Percentiles rank a stretch among this genome's conserved stretches.
These are phyloP conservation scores for Dromiciops gliroides DNA, from an alignment of 2,113 vertebrate species.

Conservation along the genomic window DNA sequence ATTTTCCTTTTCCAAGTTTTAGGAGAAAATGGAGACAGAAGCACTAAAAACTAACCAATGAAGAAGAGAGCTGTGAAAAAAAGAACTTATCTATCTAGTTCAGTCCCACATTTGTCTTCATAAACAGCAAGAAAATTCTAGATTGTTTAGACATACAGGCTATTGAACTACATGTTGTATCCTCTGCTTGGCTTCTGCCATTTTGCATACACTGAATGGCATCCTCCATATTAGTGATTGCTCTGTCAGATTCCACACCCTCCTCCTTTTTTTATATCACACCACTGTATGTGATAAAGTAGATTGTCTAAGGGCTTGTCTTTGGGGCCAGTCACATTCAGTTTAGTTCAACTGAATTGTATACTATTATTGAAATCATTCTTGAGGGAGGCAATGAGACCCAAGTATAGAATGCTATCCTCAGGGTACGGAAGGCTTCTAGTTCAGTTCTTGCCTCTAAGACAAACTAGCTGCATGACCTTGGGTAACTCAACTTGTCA, in stretches of 20 bases:
- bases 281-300: neutral
- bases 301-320: neutral
- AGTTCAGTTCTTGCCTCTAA: neutral
- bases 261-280: neutral
- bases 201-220: neutral
- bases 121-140: neutral
- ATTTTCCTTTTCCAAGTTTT: neutral
- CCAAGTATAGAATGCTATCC: neutral
- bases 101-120: neutral
- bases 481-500: neutral
- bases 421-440: neutral
- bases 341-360: neutral
- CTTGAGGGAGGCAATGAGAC: neutral
- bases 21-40: constrained; percentile 19
- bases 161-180: neutral
- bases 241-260: too few species aligned
- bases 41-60: neutral
- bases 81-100: neutral
- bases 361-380: neutral
- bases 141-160: neutral
- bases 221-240: neutral
- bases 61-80: neutral
- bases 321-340: neutral
- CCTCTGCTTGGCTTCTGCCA: neutral
- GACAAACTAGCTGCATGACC: neutral